These are phyloP conservation scores for Augochlorella aurata DNA, from an alignment of 2,888 invertebrate genomes.

Conservation along the genomic window DNA sequence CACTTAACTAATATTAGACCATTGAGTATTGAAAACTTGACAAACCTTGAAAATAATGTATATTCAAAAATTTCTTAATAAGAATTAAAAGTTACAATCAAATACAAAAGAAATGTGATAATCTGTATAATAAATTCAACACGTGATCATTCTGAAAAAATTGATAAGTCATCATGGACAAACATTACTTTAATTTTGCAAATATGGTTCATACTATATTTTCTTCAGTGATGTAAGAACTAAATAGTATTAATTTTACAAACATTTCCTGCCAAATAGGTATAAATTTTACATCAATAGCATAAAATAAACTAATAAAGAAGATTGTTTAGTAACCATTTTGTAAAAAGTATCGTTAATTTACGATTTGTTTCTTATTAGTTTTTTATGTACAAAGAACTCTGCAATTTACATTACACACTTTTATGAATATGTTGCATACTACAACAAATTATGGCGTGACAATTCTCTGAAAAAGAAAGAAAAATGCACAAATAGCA, in stretches of 20 bases:
- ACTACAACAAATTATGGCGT: not conserved
- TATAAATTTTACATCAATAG: slow-evolving; percentile 29
- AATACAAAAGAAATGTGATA: slow-evolving; percentile 26
- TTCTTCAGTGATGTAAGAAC: slow-evolving; percentile 11
- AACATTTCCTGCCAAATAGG: slow-evolving; percentile 15
- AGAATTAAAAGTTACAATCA: slow-evolving; percentile 26
- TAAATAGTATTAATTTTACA: slow-evolving; percentile 14
- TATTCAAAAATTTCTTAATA: slow-evolving; percentile 47
- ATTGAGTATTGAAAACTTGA: slow-evolving; percentile 73
- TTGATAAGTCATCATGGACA: not conserved
- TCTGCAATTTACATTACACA: not conserved
- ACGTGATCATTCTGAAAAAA: slow-evolving; percentile 9
- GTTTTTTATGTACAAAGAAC: not conserved
- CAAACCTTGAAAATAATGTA: slow-evolving; percentile 71
- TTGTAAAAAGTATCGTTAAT: not conserved
- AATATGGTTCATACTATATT: slow-evolving; percentile 10
- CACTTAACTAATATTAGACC: slow-evolving; percentile 71
- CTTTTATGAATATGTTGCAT: slow-evolving; percentile 5
- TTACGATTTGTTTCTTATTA: slow-evolving; percentile 8
- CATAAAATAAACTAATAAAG: slow-evolving; percentile 12
- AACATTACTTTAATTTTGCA: slow-evolving; percentile 31
- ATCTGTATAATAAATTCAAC: slow-evolving; percentile 24
- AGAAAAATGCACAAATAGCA: not conserved
- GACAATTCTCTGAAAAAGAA: not conserved
- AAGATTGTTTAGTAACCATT: not conserved